Evolutionary conservation across 2,113 vertebrate species (phyloP).

Genomic region (Sinosuthora webbiana): DNA sequence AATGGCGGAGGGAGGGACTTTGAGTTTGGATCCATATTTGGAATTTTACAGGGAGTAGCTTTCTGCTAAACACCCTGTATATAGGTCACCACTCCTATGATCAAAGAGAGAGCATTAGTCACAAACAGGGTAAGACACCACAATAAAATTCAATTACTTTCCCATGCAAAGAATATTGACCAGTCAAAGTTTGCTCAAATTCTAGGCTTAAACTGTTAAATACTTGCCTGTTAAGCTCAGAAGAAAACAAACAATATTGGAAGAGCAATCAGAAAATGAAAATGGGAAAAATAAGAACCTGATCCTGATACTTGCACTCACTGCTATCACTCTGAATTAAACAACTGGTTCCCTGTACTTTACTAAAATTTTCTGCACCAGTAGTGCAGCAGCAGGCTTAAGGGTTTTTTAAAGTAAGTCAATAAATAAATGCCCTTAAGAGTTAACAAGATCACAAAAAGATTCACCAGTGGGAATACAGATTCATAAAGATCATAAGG

Average conservation of each 20-base stretch:
- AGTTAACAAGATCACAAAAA: background rate
- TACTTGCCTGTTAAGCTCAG: background rate
- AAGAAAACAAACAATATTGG: background rate
- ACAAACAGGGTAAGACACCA: background rate
- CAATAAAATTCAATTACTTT: background rate
- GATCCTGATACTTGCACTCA: background rate
- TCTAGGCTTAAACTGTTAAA: background rate
- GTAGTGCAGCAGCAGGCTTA: background rate
- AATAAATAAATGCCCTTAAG: background rate
- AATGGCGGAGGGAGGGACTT: background rate
- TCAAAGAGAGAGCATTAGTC: background rate
- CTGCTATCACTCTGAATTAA: background rate
- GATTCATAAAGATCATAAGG: background rate
- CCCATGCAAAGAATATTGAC: background rate
- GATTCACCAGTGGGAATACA: background rate
- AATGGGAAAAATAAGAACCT: background rate
- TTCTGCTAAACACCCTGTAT: background rate
- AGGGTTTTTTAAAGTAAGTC: background rate
- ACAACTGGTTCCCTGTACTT: background rate
- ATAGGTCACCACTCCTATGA: background rate
- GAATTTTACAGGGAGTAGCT: background rate
- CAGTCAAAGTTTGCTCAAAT: background rate
- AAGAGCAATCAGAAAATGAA: background rate
- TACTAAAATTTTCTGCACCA: background rate
- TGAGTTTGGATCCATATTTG: background rate